Percentiles rank a stretch among this genome's conserved stretches.
Conservation (phyloP, 2,113 vertebrate genomes). For the Harpagus bidentatus region DNA sequence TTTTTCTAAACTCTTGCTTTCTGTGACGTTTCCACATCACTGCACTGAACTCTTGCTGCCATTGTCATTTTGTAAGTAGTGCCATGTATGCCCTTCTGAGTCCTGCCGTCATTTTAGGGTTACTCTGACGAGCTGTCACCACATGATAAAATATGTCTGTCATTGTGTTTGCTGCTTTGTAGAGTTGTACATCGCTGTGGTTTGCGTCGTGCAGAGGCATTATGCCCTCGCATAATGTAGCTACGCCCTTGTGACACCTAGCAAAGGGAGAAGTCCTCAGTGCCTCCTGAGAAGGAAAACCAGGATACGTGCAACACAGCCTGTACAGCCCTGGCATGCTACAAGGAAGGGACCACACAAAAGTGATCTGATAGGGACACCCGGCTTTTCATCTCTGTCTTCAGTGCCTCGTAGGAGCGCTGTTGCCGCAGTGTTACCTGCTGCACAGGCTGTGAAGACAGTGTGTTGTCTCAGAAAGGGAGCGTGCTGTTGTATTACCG, state of each 20-base stretch:
- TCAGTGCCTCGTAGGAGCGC: fast-evolving
- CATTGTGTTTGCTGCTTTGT: background rate
- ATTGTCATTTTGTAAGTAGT: background rate
- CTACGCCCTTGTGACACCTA: background rate
- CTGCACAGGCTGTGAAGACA: background rate
- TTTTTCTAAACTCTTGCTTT: background rate
- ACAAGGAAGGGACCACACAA: background rate
- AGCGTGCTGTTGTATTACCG: background rate
- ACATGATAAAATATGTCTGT: background rate
- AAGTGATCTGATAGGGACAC: background rate
- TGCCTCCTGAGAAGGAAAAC: background rate
- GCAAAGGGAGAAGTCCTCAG: background rate
- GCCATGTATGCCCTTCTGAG: background rate
- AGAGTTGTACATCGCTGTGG: background rate
- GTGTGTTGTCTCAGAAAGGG: background rate
- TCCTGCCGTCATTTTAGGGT: background rate
- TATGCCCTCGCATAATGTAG: background rate
- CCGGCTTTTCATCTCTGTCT: background rate
- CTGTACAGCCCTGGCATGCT: background rate
- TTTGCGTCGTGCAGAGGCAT: background rate
- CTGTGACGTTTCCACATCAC: background rate
- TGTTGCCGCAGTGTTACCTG: background rate
- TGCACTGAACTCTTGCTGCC: background rate
- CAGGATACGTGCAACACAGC: background rate
- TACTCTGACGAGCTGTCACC: background rate